Evolutionary conservation across 2,113 vertebrate genomes (phyloP).

Genomic region (Ranitomeya imitator): DNA sequence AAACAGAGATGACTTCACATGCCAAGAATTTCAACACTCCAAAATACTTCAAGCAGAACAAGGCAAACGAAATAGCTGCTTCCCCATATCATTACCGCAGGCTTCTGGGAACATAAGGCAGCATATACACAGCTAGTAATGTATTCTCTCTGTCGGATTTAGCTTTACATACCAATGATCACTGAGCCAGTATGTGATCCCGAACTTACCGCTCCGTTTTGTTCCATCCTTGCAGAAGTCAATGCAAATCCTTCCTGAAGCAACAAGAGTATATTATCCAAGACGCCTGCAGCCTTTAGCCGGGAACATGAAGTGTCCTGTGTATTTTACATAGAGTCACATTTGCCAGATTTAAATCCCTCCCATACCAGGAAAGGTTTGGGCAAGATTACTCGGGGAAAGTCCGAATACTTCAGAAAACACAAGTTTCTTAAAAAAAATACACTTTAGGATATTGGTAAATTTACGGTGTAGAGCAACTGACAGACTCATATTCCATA

Average conservation of each 20-base stretch:
- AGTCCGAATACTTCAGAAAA: slow-evolving; percentile 12
- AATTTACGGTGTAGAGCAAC: not conserved
- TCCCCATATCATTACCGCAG: not conserved
- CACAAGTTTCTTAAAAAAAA: not conserved
- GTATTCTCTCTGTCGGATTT: not conserved
- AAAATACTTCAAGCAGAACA: not conserved
- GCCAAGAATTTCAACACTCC: not conserved
- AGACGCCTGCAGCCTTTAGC: not conserved
- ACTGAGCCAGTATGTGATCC: not conserved
- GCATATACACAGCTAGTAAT: not conserved
- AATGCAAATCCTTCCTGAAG: not conserved
- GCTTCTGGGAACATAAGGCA: not conserved
- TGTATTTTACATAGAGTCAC: not conserved
- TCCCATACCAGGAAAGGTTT: slow-evolving; percentile 1
- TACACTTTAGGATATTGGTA: not conserved
- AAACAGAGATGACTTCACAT: not conserved
- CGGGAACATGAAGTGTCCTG: not conserved
- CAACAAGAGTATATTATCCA: not conserved
- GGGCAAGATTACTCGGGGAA: not conserved
- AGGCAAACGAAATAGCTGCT: not conserved
- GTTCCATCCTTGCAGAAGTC: not conserved
- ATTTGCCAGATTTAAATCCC: slow-evolving; percentile 27
- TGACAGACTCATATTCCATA: not conserved
- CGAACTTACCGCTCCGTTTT: slow-evolving; percentile 11
- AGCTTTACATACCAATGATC: not conserved